Conservation (phyloP, 2,888 invertebrate species). For the Stenodema calcarata region DNA sequence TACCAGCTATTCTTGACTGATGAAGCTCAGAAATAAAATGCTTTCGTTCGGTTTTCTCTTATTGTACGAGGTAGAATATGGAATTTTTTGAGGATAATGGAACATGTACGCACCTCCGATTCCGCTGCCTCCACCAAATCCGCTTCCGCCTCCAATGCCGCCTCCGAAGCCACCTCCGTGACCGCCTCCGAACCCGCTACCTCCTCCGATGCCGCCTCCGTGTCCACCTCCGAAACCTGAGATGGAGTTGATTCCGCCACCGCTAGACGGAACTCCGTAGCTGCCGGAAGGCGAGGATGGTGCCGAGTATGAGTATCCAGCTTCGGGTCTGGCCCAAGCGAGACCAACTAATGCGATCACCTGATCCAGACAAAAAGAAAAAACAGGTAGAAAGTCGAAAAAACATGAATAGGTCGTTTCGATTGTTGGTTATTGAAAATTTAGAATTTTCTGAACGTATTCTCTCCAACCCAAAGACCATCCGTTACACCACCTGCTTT, state of each 20-base stretch:
- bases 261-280: slow-evolving; percentile 56
- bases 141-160: slow-evolving; percentile 51
- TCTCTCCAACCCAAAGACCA: too few species aligned
- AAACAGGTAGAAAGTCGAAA: neutral
- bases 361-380: slow-evolving; percentile 53
- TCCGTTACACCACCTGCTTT: too few species aligned
- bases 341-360: slow-evolving; percentile 58
- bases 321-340: slow-evolving; percentile 59
- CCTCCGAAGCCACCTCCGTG: slow-evolving; percentile 48
- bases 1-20: too few species aligned
- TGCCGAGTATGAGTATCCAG: slow-evolving; percentile 58
- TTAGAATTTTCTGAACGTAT: too few species aligned
- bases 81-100: too few species aligned
- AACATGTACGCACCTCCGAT: slow-evolving; percentile 9
- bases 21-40: too few species aligned
- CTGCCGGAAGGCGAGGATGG: slow-evolving; percentile 55
- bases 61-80: too few species aligned
- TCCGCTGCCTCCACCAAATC: slow-evolving; percentile 51
- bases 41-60: too few species aligned
- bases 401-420: too few species aligned
- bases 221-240: slow-evolving; percentile 53
- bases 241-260: slow-evolving; percentile 48
- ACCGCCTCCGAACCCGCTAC: slow-evolving; percentile 53
- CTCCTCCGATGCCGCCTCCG: slow-evolving; percentile 53
- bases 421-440: too few species aligned